Evolutionary conservation across 2,797 vertebrate species (phyloP).

Genomic region (Onychomys arenicola): DNA sequence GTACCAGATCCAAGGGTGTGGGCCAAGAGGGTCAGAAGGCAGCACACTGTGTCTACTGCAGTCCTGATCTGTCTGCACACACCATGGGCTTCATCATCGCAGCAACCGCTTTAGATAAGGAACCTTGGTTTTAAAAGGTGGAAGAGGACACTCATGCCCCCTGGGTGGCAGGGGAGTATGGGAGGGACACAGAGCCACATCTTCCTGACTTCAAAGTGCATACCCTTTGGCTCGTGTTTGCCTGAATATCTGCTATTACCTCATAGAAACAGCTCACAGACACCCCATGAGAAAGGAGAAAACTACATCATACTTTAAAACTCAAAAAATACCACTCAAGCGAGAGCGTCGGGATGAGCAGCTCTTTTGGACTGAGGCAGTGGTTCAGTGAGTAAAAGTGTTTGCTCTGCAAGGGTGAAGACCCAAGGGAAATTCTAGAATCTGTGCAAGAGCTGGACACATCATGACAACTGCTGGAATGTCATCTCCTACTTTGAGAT

Average conservation of each 20-base stretch:
- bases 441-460: neutral
- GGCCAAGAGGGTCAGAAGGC: neutral
- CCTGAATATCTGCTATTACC: neutral
- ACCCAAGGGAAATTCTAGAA: neutral
- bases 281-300: neutral
- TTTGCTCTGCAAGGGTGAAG: neutral
- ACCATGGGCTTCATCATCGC: neutral
- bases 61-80: neutral
- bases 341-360: neutral
- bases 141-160: neutral
- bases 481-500: neutral
- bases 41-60: too few species aligned
- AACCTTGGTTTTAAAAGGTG: neutral
- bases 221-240: accelerated
- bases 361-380: neutral
- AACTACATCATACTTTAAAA: neutral
- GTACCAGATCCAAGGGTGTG: neutral
- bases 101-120: neutral
- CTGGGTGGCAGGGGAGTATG: neutral
- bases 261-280: neutral
- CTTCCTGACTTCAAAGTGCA: neutral
- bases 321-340: neutral
- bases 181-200: neutral
- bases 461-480: too few species aligned
- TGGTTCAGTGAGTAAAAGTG: neutral